These are phyloP conservation scores for Macropis europaea DNA, from an alignment of 2,888 invertebrate species.

Conservation along the genomic window DNA sequence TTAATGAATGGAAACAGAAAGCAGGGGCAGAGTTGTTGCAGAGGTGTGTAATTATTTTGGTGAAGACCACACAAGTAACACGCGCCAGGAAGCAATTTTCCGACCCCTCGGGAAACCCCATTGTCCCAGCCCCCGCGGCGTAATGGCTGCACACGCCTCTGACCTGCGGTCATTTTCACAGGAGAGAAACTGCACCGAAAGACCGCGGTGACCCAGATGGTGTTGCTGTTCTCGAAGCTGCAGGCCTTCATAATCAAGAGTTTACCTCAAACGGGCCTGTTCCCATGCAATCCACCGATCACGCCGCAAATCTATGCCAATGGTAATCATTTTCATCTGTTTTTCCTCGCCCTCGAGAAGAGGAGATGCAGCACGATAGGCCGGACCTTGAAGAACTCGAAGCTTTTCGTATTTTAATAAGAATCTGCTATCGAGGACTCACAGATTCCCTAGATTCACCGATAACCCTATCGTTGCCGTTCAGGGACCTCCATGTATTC, in stretches of 20 bases:
- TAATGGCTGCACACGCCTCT: conserved; percentile 37
- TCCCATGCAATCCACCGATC: conserved; percentile 85
- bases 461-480: neutral
- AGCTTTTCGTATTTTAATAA: neutral
- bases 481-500: neutral
- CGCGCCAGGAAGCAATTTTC: conserved; percentile 47
- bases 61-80: conserved; percentile 49
- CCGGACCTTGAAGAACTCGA: neutral
- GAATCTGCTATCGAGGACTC: neutral
- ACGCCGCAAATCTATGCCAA: conserved; percentile 85
- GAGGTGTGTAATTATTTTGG: conserved; percentile 16
- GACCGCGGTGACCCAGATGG: conserved; percentile 83
- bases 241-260: conserved; percentile 84
- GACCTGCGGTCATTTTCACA: conserved; percentile 56
- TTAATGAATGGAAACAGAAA: no score
- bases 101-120: conserved; percentile 36
- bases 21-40: neutral
- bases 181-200: conserved; percentile 74
- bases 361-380: neutral
- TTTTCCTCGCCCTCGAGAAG: neutral
- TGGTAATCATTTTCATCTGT: conserved; percentile 79
- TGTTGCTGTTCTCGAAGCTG: conserved; percentile 85
- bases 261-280: conserved; percentile 81
- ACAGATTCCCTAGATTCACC: no score
- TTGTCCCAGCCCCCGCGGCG: conserved; percentile 28